Conservation (phyloP, 2,113 vertebrate species). For the Odobenus rosmarus region DNA sequence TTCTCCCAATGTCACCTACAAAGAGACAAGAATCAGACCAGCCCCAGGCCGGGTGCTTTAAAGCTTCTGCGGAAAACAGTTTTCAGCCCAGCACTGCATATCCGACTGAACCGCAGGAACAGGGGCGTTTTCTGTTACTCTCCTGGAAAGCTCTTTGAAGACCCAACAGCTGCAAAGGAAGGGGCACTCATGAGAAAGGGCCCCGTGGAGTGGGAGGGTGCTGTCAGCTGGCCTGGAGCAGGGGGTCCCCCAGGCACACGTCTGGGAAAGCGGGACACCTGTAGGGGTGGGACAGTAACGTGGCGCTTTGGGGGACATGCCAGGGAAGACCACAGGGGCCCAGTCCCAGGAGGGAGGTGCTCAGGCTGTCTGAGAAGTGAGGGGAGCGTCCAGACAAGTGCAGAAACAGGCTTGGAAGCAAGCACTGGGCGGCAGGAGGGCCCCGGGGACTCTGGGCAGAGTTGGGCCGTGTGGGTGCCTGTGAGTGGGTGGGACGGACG, state of each 20-base stretch:
- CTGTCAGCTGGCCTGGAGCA: background rate
- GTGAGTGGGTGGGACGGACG: background rate
- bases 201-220: background rate
- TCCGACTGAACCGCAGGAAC: fast-evolving
- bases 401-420: fast-evolving
- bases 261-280: background rate
- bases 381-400: fast-evolving
- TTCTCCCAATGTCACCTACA: fast-evolving
- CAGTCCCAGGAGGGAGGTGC: fast-evolving
- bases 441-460: background rate
- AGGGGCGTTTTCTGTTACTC: fast-evolving
- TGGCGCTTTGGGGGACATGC: fast-evolving
- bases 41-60: fast-evolving
- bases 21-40: background rate
- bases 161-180: background rate
- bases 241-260: background rate
- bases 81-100: fast-evolving
- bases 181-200: background rate
- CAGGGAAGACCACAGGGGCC: background rate
- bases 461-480: background rate
- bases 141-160: background rate
- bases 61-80: fast-evolving
- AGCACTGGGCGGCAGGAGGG: no score
- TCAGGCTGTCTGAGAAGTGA: fast-evolving
- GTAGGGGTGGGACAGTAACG: background rate